These are phyloP conservation scores for Epicauta chinensis DNA, from an alignment of 1,140 invertebrate species.

Conservation along the genomic window DNA sequence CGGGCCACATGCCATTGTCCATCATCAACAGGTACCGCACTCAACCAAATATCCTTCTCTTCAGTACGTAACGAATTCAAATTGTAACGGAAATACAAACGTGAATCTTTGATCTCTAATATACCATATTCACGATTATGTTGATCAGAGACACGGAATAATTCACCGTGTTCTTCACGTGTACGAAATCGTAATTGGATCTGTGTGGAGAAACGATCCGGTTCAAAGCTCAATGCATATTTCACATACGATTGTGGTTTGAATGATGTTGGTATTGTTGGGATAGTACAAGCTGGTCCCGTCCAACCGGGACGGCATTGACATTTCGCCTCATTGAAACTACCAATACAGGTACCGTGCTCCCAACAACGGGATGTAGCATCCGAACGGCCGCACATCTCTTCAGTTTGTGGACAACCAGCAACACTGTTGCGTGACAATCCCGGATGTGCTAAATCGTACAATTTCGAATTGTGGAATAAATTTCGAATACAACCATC, in stretches of 20 bases:
- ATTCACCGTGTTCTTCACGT: conserved; percentile 82
- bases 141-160: conserved; percentile 88
- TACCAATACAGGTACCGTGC: conserved; percentile 90
- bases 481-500: conserved; percentile 93
- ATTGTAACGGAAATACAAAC: conserved; percentile 87
- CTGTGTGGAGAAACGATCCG: conserved; percentile 84
- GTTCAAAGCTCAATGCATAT: conserved; percentile 91
- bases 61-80: conserved; percentile 84
- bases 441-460: conserved; percentile 85
- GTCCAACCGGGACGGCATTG: conserved; percentile 90
- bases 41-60: conserved; percentile 85
- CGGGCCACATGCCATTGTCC: conserved; percentile 95
- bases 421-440: conserved; percentile 75
- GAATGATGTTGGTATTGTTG: conserved; percentile 83
- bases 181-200: conserved; percentile 90
- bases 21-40: conserved; percentile 84
- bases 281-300: conserved; percentile 76
- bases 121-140: conserved; percentile 93
- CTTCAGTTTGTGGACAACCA: conserved; percentile 86
- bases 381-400: conserved; percentile 75
- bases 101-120: conserved; percentile 85
- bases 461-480: conserved; percentile 92
- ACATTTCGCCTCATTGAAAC: conserved; percentile 79
- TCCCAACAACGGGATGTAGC: conserved; percentile 79
- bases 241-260: conserved; percentile 90